Conservation (phyloP, 2,113 vertebrate species). For the Ahaetulla prasina region DNA sequence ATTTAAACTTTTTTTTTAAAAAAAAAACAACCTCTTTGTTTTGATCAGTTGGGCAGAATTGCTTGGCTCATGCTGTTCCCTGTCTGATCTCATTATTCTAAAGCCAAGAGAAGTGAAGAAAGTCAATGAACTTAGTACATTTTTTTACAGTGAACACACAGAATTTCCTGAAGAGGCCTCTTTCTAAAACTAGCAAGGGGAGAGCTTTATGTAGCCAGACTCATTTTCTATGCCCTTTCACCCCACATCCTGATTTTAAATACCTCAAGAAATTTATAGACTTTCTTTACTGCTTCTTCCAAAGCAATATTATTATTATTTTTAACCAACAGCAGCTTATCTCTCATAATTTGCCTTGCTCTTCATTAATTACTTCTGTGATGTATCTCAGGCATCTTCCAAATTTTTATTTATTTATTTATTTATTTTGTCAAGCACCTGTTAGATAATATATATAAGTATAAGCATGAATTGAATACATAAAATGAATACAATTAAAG, state of each 20-base stretch:
- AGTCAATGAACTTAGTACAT: background rate
- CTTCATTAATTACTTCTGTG: conserved; percentile 59
- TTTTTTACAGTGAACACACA: background rate
- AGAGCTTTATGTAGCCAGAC: too few species aligned
- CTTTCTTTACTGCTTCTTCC: background rate
- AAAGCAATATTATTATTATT: conserved; percentile 27
- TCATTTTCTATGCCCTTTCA: background rate
- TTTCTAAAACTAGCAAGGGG: too few species aligned
- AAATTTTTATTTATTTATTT: too few species aligned
- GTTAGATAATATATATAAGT: too few species aligned
- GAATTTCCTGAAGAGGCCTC: background rate
- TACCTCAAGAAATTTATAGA: background rate
- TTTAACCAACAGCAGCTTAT: conserved; percentile 32
- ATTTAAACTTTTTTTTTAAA: background rate
- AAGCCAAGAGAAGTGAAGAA: background rate
- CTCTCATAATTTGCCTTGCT: conserved; percentile 51
- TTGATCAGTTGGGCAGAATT: background rate
- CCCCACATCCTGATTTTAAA: background rate
- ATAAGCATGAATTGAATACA: too few species aligned
- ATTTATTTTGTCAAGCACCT: too few species aligned
- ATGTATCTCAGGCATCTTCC: conserved; percentile 45
- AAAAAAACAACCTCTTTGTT: background rate
- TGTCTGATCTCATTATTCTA: background rate
- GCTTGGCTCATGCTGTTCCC: background rate
- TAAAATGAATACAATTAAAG: too few species aligned